Conservation (phyloP, 2,113 vertebrate species). For the Dipodomys ordii region DNA sequence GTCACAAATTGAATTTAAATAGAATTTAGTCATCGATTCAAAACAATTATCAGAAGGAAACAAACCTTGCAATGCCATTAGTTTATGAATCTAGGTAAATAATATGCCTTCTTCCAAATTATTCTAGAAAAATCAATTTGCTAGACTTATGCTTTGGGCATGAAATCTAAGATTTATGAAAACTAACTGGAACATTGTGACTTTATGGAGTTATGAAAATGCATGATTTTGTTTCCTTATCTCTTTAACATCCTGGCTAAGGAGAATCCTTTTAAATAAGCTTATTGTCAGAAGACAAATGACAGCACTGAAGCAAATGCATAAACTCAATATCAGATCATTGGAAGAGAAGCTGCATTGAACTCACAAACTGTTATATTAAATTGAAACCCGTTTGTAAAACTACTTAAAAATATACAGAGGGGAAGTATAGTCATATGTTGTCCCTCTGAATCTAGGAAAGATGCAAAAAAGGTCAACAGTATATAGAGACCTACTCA, state of each 20-base stretch:
- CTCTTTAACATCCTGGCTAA: not conserved
- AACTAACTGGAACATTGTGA: not conserved
- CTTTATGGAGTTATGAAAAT: not conserved
- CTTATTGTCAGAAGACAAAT: not conserved
- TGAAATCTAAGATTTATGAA: conserved; percentile 14
- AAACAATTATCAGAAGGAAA: conserved; percentile 22
- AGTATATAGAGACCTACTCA: not conserved
- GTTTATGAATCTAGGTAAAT: not conserved
- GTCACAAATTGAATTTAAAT: conserved; percentile 39
- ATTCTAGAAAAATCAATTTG: conserved; percentile 43
- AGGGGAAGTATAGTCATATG: too few species aligned
- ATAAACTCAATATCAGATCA: not conserved
- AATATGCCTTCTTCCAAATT: not conserved
- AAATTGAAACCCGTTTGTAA: not conserved
- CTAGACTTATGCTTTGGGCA: not conserved
- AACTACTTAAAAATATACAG: too few species aligned
- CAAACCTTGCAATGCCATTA: not conserved
- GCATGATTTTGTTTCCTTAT: not conserved
- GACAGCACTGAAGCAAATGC: not conserved
- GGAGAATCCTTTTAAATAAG: not conserved
- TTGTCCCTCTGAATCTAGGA: not conserved
- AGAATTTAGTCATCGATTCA: conserved; percentile 46
- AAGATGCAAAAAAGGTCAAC: too few species aligned
- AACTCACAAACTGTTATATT: not conserved
- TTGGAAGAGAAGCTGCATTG: not conserved